Percentiles rank a stretch among this genome's conserved stretches.
phyloP scores from a whole-genome alignment of 1,140 invertebrate genomes.

The Cherax quadricarinatus region DNA sequence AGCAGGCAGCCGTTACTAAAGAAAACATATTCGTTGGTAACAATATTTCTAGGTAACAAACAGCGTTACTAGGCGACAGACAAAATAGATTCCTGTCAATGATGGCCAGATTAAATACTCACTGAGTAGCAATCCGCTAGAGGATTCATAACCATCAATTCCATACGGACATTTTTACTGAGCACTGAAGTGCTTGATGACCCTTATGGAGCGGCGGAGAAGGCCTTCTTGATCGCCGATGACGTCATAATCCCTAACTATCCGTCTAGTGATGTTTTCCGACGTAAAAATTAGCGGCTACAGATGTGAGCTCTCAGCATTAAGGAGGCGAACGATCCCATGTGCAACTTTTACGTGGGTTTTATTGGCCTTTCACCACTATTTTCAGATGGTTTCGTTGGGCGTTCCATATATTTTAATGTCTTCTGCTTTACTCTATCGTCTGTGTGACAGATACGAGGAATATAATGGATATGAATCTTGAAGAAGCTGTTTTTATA shows the following conservation, averaged over 20 bases:
- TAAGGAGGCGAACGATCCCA: not conserved
- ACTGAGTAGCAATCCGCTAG: no score
- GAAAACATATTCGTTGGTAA: no score
- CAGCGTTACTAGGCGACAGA: no score
- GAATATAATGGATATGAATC: not conserved
- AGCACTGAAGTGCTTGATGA: not conserved
- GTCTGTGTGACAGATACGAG: not conserved
- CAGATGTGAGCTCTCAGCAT: not conserved
- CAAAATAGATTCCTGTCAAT: no score
- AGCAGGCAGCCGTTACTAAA: no score
- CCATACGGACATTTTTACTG: not conserved
- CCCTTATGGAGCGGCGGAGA: not conserved
- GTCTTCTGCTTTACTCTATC: not conserved
- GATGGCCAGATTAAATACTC: no score
- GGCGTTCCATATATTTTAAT: not conserved
- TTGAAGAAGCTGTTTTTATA: no score
- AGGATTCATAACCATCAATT: not conserved
- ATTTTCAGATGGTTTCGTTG: not conserved
- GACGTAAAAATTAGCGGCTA: not conserved
- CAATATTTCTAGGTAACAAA: no score
- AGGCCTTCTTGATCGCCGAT: conserved; percentile 9
- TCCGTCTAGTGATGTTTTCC: not conserved
- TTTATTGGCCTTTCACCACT: not conserved
- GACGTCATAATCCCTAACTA: not conserved
- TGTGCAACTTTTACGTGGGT: not conserved